Evolutionary conservation across 1,140 invertebrate species (phyloP).

Genomic region (Diabrotica undecimpunctata): DNA sequence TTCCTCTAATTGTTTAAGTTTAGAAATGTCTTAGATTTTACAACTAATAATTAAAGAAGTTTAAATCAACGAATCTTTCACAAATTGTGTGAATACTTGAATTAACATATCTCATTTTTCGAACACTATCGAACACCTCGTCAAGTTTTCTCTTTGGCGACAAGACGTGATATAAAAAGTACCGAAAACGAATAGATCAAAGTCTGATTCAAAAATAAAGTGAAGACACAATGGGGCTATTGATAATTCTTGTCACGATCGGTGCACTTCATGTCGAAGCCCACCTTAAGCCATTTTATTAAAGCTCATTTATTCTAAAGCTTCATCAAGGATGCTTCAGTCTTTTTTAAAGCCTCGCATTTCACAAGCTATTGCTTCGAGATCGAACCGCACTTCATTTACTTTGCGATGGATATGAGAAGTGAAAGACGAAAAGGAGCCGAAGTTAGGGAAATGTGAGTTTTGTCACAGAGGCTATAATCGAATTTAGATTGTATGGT

Average conservation of each 20-base stretch:
- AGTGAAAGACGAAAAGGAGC: too few species aligned
- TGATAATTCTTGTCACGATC: slow-evolving; percentile 26
- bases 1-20: too few species aligned
- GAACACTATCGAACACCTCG: neutral
- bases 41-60: too few species aligned
- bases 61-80: too few species aligned
- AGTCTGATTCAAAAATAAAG: slow-evolving; percentile 11
- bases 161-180: neutral
- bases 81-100: too few species aligned
- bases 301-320: slow-evolving; percentile 33
- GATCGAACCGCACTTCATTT: slow-evolving; percentile 25
- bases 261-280: slow-evolving; percentile 28
- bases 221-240: slow-evolving; percentile 28
- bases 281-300: slow-evolving; percentile 32
- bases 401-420: neutral
- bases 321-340: slow-evolving; percentile 27
- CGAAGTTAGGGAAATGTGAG: too few species aligned
- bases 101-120: too few species aligned
- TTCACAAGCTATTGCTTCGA: slow-evolving; percentile 27
- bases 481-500: too few species aligned
- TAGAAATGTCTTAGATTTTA: too few species aligned
- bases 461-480: too few species aligned
- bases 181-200: neutral
- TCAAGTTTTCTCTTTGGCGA: neutral
- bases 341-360: slow-evolving; percentile 20